Conservation (phyloP, 2,113 vertebrate genomes). For the Tichodroma muraria region DNA sequence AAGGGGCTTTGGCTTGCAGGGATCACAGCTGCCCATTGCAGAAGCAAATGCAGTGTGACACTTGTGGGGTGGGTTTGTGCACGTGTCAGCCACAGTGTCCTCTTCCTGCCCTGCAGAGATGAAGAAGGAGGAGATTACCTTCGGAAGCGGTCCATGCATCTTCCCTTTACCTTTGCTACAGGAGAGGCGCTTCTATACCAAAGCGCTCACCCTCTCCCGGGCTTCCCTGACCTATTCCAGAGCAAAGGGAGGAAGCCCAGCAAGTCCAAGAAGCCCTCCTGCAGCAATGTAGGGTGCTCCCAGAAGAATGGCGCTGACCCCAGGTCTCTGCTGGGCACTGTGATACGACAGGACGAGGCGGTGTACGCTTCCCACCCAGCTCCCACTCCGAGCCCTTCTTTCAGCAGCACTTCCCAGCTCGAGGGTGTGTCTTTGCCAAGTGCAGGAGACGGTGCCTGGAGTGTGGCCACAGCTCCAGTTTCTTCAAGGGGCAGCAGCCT, state of each 20-base stretch:
- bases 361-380: conserved; percentile 50
- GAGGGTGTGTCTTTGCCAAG: background rate
- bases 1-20: background rate
- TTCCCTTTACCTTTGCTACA: conserved; percentile 82
- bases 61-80: background rate
- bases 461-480: background rate
- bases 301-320: conserved; percentile 57
- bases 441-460: conserved; percentile 31
- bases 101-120: conserved; percentile 63
- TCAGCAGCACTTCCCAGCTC: conserved; percentile 38
- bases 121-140: conserved; percentile 83
- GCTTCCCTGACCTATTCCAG: conserved; percentile 39
- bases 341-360: conserved; percentile 70
- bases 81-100: background rate
- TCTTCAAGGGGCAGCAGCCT: background rate
- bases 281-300: background rate
- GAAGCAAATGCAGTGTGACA: too few species aligned
- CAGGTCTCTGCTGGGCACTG: conserved; percentile 62
- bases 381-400: conserved; percentile 30
- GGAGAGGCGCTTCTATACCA: conserved; percentile 83
- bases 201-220: conserved; percentile 35
- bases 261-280: conserved; percentile 61
- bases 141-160: conserved; percentile 74
- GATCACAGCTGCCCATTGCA: background rate
- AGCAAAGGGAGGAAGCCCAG: conserved; percentile 61